A percentile compares a stretch with the other conserved stretches of the same genome.
Conservation (phyloP, 2,797 vertebrate genomes). For the Crypturellus tataupa region DNA sequence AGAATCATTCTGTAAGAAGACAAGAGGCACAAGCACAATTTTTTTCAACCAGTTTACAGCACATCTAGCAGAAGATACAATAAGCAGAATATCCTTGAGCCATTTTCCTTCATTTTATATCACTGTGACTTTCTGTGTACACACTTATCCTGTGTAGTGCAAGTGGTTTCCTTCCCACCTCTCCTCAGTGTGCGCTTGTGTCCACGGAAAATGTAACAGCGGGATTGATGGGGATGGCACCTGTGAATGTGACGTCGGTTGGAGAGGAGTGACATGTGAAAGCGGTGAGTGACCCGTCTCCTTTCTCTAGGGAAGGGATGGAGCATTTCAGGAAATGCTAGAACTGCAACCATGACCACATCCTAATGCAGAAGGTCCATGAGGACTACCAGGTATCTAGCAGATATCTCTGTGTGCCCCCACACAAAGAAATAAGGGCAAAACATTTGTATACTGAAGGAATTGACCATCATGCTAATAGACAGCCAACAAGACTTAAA, state of each 20-base stretch:
- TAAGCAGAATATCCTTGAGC: neutral
- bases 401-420: neutral
- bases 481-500: neutral
- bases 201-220: constrained; percentile 87
- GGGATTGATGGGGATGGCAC: constrained; percentile 87
- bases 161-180: neutral
- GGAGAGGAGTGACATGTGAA: constrained; percentile 89
- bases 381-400: neutral
- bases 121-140: neutral
- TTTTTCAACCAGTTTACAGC: neutral
- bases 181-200: constrained; percentile 85
- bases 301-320: neutral
- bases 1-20: neutral
- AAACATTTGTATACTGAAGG: neutral
- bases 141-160: neutral
- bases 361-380: neutral
- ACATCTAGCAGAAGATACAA: neutral
- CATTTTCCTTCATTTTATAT: neutral
- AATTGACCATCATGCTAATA: neutral
- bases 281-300: constrained; percentile 65
- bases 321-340: neutral
- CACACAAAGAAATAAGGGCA: accelerated
- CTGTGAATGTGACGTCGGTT: constrained; percentile 89
- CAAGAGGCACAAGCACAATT: neutral
- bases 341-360: neutral